Base-by-base conservation (phyloP, 2,888 invertebrate genomes). In the Caenorhabditis macrosperma region DNA sequence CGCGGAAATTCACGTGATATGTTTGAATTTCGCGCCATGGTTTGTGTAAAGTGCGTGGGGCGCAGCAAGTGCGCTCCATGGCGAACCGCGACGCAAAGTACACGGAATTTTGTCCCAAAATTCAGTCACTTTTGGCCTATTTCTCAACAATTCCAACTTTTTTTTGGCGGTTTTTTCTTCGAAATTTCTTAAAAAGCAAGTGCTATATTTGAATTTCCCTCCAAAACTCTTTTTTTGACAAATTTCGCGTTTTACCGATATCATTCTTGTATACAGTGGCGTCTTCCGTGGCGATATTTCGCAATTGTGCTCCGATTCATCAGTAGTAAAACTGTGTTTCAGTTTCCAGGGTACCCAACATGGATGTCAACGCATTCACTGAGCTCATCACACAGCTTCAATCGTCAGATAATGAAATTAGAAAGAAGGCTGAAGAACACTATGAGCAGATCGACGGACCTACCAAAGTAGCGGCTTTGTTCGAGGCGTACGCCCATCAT, bases 401-500 rank as follows among this genome's bases (percentile, higher is more conserved):
- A 50, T 79, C 79, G 6, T 44, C 79, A 48, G 75, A 80, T 44
- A 80, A 80, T 30, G 69, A 64, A n/a, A 54, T 61, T 17, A 69
- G 81, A 3, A 81, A 81, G 64, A 41, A 67, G 35, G 81, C 81
- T 9, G 81, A 81, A 48, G 81, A 81, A 52, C 74, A 69, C 33
- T 81, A 78, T 63, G 78, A 81, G 9, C 35, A 77, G 46, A 74
- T 81, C 55, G 81, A 81, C 15, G 72, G 67, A 26, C 38, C 72
- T 22, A 61, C 64, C 12, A 80, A 80, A 57, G 68, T 80, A 7
- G 67, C 81, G 1, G 79, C 85, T 9, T 83, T 89, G 12, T 87
- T 87, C 63, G 83, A 83, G 44, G 77, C 83, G 12, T 88, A 85
- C 77, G 41, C 77, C 20, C 82, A 81, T 9, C 60, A 79, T 15